Evolutionary conservation across 1,140 invertebrate genomes (phyloP), one percentile per base, ranked within the genome.

Genomic region (Xylocopa sonorina): DNA sequence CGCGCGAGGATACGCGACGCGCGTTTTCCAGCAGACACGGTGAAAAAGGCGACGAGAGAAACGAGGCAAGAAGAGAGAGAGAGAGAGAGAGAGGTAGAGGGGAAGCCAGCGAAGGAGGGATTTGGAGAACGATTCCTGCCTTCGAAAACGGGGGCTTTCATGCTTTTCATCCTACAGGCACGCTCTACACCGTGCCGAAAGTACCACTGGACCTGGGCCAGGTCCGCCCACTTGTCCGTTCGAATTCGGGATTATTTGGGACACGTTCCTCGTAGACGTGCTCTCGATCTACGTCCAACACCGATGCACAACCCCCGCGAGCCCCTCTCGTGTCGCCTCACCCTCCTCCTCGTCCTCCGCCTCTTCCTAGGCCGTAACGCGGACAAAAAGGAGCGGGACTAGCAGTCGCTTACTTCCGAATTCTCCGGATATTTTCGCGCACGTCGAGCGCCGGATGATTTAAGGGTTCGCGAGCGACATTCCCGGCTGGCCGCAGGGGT

Each of bases 221-320:
- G 90, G 72, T 83, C 87, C 88, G 89, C 90, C 89, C 85, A 90
- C 89, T 90, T 89, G 89, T 89, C 87, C 89, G 83, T 87, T 89
- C 85, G 88, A 90, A 91, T 89, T 89, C 80, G 67, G 58, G 88
- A 90, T 86, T 91, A 91, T 90, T 90, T 89, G 84, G 89, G 88
- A 89, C 88, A 88, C 88, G 87, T 88, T 88, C 88, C 87, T 81
- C 84, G 84, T 89, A 91, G 89, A 83, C 89, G 87, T 84, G 82
- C 79, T 74, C 74, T 67, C 78, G 68, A 72, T 71, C 73, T 77
- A 58, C 68, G 53, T 78, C 69, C 68, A 60, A 72, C 66, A 50
- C 62, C 76, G 60, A 66, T 78, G 60, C 66, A 63, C 41, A 24
- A 55, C 78, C 51, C 32, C 16, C 29, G 6, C 3, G 18, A 5